Evolutionary conservation across 2,888 invertebrate genomes (phyloP).

Genomic region (Polyommatus icarus): DNA sequence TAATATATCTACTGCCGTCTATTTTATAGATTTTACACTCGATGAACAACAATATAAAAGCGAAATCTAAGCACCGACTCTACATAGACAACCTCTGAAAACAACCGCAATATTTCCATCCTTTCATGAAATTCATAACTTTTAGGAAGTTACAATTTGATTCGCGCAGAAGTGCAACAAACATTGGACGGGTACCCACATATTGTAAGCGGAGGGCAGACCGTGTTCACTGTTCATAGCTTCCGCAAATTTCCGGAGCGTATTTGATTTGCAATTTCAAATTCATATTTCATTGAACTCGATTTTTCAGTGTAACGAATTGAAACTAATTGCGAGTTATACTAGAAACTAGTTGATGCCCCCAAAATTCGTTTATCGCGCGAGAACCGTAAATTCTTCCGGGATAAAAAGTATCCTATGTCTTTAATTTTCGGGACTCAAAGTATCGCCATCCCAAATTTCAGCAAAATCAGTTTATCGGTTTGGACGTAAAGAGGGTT

Average conservation of each 20-base stretch:
- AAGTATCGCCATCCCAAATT: too few species aligned
- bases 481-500: too few species aligned
- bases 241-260: not conserved
- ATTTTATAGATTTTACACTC: too few species aligned
- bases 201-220: not conserved
- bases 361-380: too few species aligned
- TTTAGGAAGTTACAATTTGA: conserved; percentile 9
- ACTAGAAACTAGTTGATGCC: not conserved
- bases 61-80: not conserved
- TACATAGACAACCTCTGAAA: not conserved
- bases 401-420: too few species aligned
- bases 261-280: conserved; percentile 16
- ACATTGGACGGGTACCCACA: not conserved
- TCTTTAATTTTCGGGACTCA: too few species aligned
- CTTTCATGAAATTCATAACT: conserved; percentile 1
- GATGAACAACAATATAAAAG: too few species aligned
- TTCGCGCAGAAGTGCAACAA: conserved; percentile 10
- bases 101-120: not conserved
- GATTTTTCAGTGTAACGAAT: not conserved
- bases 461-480: too few species aligned
- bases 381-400: too few species aligned
- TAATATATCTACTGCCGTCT: too few species aligned
- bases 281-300: conserved; percentile 13
- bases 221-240: not conserved
- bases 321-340: not conserved